phyloP scores from a whole-genome alignment of 2,113 vertebrate species.

The Rhinolophus ferrumequinum region DNA sequence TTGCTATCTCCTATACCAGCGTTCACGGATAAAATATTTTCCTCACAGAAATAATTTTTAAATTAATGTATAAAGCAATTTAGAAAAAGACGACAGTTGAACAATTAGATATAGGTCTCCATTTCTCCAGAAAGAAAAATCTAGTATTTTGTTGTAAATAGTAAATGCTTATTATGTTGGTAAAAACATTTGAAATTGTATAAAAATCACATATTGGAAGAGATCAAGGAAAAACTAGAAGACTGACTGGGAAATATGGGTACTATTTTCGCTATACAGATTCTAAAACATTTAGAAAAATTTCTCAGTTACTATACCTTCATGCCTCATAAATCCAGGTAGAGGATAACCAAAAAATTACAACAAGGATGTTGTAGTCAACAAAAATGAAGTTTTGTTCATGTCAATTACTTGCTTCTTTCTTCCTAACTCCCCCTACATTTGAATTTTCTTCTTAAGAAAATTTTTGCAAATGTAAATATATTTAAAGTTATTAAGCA shows the following conservation, averaged over 20 bases:
- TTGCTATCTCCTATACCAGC: not conserved
- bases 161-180: not conserved
- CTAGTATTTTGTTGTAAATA: constrained; percentile 9
- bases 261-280: not conserved
- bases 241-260: not conserved
- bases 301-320: constrained; percentile 18
- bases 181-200: constrained; percentile 27
- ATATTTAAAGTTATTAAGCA: constrained; percentile 19
- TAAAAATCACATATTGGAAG: not conserved
- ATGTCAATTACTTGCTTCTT: not conserved
- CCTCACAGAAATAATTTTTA: not conserved
- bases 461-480: constrained; percentile 14
- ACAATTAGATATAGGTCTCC: not conserved
- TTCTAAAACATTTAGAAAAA: constrained; percentile 3
- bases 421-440: not conserved
- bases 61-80: not conserved
- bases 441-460: constrained; percentile 42
- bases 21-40: not conserved
- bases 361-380: not conserved
- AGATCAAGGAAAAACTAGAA: not conserved
- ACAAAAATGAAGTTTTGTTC: not conserved
- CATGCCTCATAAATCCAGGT: not conserved
- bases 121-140: constrained; percentile 52
- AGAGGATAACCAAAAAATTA: not conserved
- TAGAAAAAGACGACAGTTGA: not conserved